phyloP scores from a whole-genome alignment of 35 echinoderm and acorn worm species.

The Lytechinus variegatus region DNA sequence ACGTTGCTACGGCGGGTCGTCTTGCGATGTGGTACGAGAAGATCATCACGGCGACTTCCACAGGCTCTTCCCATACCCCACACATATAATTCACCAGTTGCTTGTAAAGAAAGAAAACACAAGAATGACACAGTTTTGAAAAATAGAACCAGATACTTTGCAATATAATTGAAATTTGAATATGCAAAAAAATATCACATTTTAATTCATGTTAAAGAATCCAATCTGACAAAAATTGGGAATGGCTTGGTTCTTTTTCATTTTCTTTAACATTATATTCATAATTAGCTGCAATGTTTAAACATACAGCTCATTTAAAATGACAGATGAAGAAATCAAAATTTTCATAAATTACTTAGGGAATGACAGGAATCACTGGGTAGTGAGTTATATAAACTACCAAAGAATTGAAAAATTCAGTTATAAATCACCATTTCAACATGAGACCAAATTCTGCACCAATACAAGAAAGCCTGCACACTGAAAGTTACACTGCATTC shows the following conservation, averaged over 20 bases:
- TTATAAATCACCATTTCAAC: not conserved
- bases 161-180: too few species aligned
- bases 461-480: not conserved
- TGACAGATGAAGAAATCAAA: not conserved
- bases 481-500: not conserved
- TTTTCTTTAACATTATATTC: not conserved
- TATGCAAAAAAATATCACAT: not conserved
- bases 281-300: not conserved
- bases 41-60: conserved; percentile 74
- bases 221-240: not conserved
- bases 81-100: conserved; percentile 68
- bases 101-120: conserved; percentile 52
- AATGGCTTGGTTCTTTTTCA: not conserved
- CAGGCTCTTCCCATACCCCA: conserved; percentile 87
- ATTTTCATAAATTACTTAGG: not conserved
- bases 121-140: not conserved
- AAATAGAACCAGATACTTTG: not conserved
- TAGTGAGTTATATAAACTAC: not conserved
- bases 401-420: not conserved
- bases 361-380: not conserved
- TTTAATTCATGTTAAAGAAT: not conserved
- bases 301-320: not conserved
- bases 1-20: conserved; percentile 71
- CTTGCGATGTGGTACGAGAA: conserved; percentile 67
- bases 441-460: not conserved